Base-by-base conservation (phyloP, 92 coral and sea anemone genomes). In the Palythoa caribaeorum region DNA sequence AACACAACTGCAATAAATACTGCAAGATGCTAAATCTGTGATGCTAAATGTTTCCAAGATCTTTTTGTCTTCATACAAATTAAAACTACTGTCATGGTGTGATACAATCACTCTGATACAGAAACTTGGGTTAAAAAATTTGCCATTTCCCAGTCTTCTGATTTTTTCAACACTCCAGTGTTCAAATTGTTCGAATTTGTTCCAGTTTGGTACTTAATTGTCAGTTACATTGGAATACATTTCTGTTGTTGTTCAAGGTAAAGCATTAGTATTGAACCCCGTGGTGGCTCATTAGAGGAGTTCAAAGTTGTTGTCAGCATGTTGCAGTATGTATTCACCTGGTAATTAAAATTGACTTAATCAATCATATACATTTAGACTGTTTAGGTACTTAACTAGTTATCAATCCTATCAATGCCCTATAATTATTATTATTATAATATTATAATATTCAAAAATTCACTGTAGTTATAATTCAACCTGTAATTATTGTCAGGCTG, bases 161-260 rank as follows among this genome's bases (percentile, higher is more conserved):
- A 59, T 59, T 59, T 59, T 59, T 59, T 59, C 66, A 59, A 59
- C 66, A 59, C 66, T 59, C 66, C 66, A 59, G 28, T 59, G 66
- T 59, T 59, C n/a, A 59, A 59, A 6, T 77, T 77, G 83, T 77
- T 77, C 54, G 68, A 77, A 77, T 47, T 53, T 77, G 54, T 77
- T 77, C 83, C 83, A 77, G 83, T 48, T 68, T 83, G 87, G 17
- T 83, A 80, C 85, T 51, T 80, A 80, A 55, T 80, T 80, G 85
- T 62, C 85, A 80, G 85, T 80, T 80, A 80, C 85, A 80, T 80
- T 80, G 85, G 44, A 80, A 80, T 80, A 80, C 71, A 80, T 55
- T 80, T 80, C 85, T 80, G 73, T 80, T 80, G 85, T 60, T 80
- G 85, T 55, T 80, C 85, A 80, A 80, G 85, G 53, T 80, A 77